Evolutionary conservation across 2,888 invertebrate genomes (phyloP), one percentile per base, ranked within the genome.

Genomic region (Iphiclides podalirius): DNA sequence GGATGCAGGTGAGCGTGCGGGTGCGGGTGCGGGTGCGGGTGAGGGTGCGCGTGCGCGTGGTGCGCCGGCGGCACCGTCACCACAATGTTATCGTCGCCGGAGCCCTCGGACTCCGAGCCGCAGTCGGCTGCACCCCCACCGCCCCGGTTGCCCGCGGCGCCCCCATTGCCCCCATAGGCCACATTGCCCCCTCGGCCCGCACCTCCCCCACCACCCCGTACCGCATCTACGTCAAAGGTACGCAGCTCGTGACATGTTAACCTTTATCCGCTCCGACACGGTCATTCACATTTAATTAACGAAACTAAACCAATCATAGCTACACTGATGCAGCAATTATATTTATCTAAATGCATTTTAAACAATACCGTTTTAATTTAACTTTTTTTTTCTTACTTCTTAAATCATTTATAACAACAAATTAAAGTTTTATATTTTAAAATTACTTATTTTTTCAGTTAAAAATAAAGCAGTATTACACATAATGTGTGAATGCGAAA

Each of bases 71-170:
- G 91, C 75, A 91, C 85, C 57, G 83, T 90, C 57, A 91, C 89
- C 45, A 90, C 90, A 66, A 91, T 89, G 77, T 91, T 90, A 77
- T 91, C 89, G 63, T 87, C 89, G 47, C 72, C 90, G 36, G 91
- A 91, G 45, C 81, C 90, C 69, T 91, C 91, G 35, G 90, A 90
- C 61, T 90, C 87, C 47, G 77, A 76, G 38, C 52, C 72, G 57
- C 67, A 61, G 56, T 67, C 61, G 51, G 66, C 67, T 40, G 47
- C 59, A 51, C 53, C 55, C 50, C 54, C 52, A 50, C 58, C 59
- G 53, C 52, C 62, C 44, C 50, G 56, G 38, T 60, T 60, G 56
- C 53, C 58, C 49, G 53, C 49, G 55, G 49, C 51, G 46, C 53
- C 16, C 14, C 34, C 23, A 33, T 20, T 6, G 20, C 42, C 16